A percentile compares a stretch with the other conserved stretches of the same genome.
phyloP scores from a whole-genome alignment of 2,888 invertebrate genomes.

The Hoplodrina blanda region DNA sequence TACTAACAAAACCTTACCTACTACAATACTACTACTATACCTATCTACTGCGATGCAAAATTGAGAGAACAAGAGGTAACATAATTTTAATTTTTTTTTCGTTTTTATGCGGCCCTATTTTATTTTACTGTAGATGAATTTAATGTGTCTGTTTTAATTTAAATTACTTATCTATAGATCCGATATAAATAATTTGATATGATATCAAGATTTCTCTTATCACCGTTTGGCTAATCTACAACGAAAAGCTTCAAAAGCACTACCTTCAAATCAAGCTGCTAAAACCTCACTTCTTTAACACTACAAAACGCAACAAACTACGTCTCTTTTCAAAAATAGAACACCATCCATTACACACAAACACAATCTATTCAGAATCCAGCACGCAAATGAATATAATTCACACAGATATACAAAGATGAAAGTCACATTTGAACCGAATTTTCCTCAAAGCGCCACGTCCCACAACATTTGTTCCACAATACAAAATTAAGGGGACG shows the following conservation, averaged over 20 bases:
- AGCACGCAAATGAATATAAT: slow-evolving; percentile 35
- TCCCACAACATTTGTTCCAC: slow-evolving; percentile 50
- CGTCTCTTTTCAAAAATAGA: background rate
- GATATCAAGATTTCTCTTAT: background rate
- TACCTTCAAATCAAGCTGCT: background rate
- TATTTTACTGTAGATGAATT: too few species aligned
- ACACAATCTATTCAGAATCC: slow-evolving; percentile 14
- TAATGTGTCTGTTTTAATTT: too few species aligned
- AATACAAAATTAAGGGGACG: slow-evolving; percentile 60
- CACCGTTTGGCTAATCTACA: background rate
- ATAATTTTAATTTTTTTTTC: background rate
- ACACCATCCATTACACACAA: background rate
- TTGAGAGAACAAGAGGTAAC: background rate
- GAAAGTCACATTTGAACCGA: slow-evolving; percentile 37
- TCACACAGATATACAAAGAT: slow-evolving; percentile 22
- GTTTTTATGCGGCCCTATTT: too few species aligned
- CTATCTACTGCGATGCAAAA: too few species aligned
- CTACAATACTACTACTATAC: too few species aligned
- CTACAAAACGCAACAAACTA: background rate
- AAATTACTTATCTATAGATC: too few species aligned
- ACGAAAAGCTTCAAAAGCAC: background rate
- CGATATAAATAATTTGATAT: too few species aligned
- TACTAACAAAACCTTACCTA: too few species aligned
- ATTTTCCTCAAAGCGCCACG: slow-evolving; percentile 41
- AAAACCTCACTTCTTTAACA: background rate